Evolutionary conservation across 1,140 invertebrate species (phyloP), one percentile per base, ranked within the genome.

Genomic region (Mercenaria mercenaria): DNA sequence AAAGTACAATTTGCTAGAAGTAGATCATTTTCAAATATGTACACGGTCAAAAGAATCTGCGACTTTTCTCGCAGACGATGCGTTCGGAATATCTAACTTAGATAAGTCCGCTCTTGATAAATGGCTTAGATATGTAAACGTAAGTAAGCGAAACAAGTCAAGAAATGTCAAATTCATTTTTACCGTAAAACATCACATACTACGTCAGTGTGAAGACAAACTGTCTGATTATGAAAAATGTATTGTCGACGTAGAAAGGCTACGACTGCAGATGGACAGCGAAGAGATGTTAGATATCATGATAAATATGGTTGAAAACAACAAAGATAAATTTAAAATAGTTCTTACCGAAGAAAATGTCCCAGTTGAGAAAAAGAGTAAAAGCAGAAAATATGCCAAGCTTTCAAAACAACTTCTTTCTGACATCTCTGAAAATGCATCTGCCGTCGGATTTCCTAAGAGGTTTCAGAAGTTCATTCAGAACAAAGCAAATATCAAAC

Each of bases 171-270:
- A 76, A 18, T 20, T 26, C 18, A 76, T 76, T 15, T 26, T 76
- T 41, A 76, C 72, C 2, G 72, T 76, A 50, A 76, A 76, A 52
- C 39, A 76, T 29, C n/a, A 29, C 13, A 76, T 76, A 50, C 6
- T 15, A 4, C 29, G 23, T 26, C 20, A 76, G n/a, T 76, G 41
- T 11, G 29, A 50, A 50, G 11, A 18, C 8, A 39, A 39, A 23
- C 43, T 76, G 20, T 8, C 2, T 8, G 41, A 52, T 50, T 50
- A 26, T 18, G 10, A 50, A 20, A 52, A 47, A 76, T 76, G 43
- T 41, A 52, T 76, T 13, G 43, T 76, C 6, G 72, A 76, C 41
- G 47, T 76, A 50, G 72, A 76, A 26, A 41, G 50, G 1, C 20
- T 2, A 37, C 29, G 50, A 10, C 1, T 76, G 11, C 72, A 29